Conservation (phyloP, 2,113 vertebrate species). For the Labrus mixtus region DNA sequence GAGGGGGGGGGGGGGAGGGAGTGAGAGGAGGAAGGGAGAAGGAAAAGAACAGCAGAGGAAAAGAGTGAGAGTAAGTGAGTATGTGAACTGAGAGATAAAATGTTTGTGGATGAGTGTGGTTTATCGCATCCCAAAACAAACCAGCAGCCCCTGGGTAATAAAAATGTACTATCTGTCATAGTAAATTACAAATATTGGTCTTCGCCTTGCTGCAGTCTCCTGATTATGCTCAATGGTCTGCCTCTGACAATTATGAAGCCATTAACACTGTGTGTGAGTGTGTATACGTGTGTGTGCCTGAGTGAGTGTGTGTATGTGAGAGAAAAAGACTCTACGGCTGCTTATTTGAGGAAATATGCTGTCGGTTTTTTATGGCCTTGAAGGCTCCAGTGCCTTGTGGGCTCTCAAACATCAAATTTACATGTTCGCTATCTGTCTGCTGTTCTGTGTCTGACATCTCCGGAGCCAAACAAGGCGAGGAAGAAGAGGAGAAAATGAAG, state of each 20-base stretch:
- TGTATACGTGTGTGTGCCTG: slow-evolving; percentile 13
- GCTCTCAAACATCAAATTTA: slow-evolving; percentile 44
- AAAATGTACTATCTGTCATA: slow-evolving; percentile 73
- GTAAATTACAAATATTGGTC: slow-evolving; percentile 78
- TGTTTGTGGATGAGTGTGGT: slow-evolving; percentile 41
- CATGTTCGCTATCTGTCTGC: slow-evolving; percentile 55
- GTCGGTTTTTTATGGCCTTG: slow-evolving; percentile 63
- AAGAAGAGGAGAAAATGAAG: not conserved
- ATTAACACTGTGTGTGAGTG: slow-evolving; percentile 66
- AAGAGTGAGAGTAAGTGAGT: slow-evolving; percentile 3
- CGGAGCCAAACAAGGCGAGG: slow-evolving; percentile 2
- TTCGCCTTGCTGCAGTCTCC: slow-evolving; percentile 76
- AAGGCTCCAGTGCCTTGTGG: slow-evolving; percentile 39
- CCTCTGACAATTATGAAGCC: slow-evolving; percentile 77
- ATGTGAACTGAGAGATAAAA: slow-evolving; percentile 40
- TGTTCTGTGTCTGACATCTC: slow-evolving; percentile 16
- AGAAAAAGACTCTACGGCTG: slow-evolving; percentile 39
- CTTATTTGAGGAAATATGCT: slow-evolving; percentile 69
- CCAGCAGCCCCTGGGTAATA: slow-evolving; percentile 70
- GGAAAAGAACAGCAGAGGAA: slow-evolving; percentile 7
- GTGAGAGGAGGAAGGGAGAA: not conserved
- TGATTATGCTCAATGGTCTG: slow-evolving; percentile 79
- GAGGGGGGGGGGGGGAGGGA: not conserved
- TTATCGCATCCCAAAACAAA: slow-evolving; percentile 71
- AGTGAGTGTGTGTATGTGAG: slow-evolving; percentile 31